A percentile compares a stretch with the other conserved stretches of the same genome.
Conservation (phyloP, 2,113 vertebrate genomes). For the Prolemur simus region DNA sequence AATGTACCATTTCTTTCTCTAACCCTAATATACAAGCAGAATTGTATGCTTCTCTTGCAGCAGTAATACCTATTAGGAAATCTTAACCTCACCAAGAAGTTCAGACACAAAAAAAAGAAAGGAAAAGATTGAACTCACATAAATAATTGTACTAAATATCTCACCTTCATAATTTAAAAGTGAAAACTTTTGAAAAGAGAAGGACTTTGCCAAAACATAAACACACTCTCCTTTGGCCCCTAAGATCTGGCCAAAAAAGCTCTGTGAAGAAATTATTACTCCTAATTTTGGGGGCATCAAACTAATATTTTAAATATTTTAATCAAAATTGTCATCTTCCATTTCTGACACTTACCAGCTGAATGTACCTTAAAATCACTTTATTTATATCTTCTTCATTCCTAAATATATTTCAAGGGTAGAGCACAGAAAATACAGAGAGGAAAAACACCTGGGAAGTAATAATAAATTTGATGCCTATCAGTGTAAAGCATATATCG, state of each 20-base stretch:
- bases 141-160: not conserved
- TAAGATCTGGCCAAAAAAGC: not conserved
- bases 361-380: conserved; percentile 6
- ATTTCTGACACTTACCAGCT: conserved; percentile 34
- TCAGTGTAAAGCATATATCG: not conserved
- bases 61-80: not conserved
- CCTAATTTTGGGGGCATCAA: not conserved
- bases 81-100: conserved; percentile 25
- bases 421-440: conserved; percentile 15
- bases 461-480: not conserved
- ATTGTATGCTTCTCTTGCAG: not conserved
- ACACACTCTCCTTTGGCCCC: not conserved
- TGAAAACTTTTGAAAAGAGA: conserved; percentile 37
- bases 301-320: conserved; percentile 36
- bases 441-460: not conserved
- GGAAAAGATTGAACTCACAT: conserved; percentile 14
- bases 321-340: conserved; percentile 1
- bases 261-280: not conserved
- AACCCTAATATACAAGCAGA: conserved; percentile 12
- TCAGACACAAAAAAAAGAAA: conserved; percentile 5
- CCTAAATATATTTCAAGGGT: not conserved
- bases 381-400: conserved; percentile 33
- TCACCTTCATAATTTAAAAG: conserved; percentile 10
- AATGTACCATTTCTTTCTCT: conserved; percentile 6
- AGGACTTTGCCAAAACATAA: conserved; percentile 46